phyloP scores from a whole-genome alignment of 2,888 invertebrate species.

The Eustalomyia histrio region DNA sequence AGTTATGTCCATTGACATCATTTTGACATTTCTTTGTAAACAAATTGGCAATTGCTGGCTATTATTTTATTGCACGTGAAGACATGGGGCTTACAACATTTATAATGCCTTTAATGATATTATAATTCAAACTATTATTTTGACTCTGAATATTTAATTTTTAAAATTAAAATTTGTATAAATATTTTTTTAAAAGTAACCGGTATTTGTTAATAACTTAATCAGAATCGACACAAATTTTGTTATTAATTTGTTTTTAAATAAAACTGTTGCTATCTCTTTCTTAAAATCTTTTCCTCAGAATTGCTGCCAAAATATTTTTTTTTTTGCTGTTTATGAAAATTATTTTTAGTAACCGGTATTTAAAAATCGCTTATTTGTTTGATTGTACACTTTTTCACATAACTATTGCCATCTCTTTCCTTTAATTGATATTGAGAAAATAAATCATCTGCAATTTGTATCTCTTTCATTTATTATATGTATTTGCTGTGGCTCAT shows the following conservation, averaged over 20 bases:
- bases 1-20: no score
- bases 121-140: no score
- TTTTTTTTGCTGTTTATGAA: neutral
- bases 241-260: neutral
- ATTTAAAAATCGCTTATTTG: neutral
- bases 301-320: no score
- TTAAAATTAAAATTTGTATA: no score
- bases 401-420: slow-evolving; percentile 27
- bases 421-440: slow-evolving; percentile 4
- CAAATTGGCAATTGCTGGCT: no score
- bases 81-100: no score
- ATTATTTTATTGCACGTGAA: no score
- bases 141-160: no score
- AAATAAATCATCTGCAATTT: no score
- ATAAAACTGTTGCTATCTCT: slow-evolving; percentile 44
- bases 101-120: no score
- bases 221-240: neutral
- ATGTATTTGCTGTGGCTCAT: neutral
- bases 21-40: no score
- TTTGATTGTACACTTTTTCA: neutral
- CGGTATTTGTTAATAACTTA: neutral
- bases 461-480: neutral
- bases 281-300: neutral
- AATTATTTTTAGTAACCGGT: slow-evolving; percentile 19
- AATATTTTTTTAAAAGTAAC: neutral